Base-by-base conservation (phyloP, 2,888 invertebrate genomes). In the Colostygia pectinataria region DNA sequence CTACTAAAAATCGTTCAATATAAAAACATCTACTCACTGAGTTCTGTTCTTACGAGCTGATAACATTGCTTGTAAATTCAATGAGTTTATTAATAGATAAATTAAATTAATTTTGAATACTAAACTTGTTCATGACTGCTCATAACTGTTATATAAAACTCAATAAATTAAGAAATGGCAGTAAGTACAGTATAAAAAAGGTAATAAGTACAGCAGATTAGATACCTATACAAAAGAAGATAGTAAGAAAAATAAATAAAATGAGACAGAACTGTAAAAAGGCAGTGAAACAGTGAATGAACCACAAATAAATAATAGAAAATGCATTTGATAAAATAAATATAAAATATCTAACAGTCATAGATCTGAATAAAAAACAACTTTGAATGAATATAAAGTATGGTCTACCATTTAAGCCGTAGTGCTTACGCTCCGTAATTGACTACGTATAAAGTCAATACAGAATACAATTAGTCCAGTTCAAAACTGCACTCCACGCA, bases 281-380 rank as follows among this genome's bases (percentile, higher is more conserved):
- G 42, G 46, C 42, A 51, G 51, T 51, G n/a, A n/a, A n/a, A n/a
- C n/a, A n/a, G n/a, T n/a, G 38, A 43, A 44, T 18, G 12, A 43
- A 25, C 12, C 7, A 27, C 6, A 38, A 15, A 10, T 27, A 32
- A 10, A 24, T 44, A 6, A 20, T 25, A 37, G 18, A 37, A 45
- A 45, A 41, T 44, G 39, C 39, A 31, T 39, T 27, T 28, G 18
- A 1, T 10, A 34, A 28, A 25, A 18, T 10, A 12, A 10, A 13
- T 4, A 20, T 28, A 25, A 9, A 24, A 25, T 15, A 9, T 9
- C 2, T 28, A 8, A 3, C 12, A 27, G 10, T 39, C 15, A 18
- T 18, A 3, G 18, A 5, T 20, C 20, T 20, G 6, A 6, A 20
- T 20, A 20, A 20, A 18, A 25, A 14, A 24, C 24, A 29, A 18